Evolutionary conservation across 1,140 invertebrate genomes (phyloP), one percentile per base, ranked within the genome.

Genomic region (Zaprionus lachaisei): DNA sequence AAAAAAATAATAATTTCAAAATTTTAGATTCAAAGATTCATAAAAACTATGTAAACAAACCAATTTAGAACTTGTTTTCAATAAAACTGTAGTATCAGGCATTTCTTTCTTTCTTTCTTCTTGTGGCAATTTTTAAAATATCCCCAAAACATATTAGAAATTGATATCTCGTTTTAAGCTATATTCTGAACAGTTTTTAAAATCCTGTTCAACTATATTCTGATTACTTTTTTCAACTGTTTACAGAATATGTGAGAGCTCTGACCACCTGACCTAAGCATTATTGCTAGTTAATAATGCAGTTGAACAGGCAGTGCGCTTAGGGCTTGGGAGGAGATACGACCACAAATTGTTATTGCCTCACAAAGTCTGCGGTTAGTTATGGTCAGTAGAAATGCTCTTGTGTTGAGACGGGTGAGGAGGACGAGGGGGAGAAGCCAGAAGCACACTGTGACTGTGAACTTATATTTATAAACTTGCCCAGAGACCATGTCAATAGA

Each of bases 401-500:
- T 14, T 26, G 37, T 44, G 20, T 11, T 4, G 9, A 5, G 47
- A 3, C 22, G 20, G 2, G 15, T 9, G 9, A 22, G 34, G 15
- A 26, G 56, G n/a, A 15, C 1, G 56, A 49, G 31, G n/a, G 15
- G 9, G 4, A 11, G 3, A 34, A 34, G 31, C 31, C 28, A 31
- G 28, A 31, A 34, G 4, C 31, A 34, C 9, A 34, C 20, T 47
- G 55, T 41, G 28, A 31, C 28, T 47, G n/a, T 28, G 55, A 22
- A 9, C 54, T 47, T 63, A 34, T 76, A 72, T 72, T 71, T 71
- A 65, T 60, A 65, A 37, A 44, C 34, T 22, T 44, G 57, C 28
- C 41, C 41, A 14, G 22, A 38, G 34, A 9, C 14, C 55, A 49
- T 58, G 60, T 64, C 60, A 58, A 58, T 71, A 47, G 37, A 74